These are phyloP conservation scores for Monopis laevigella DNA, from an alignment of 2,888 invertebrate genomes.

Conservation along the genomic window DNA sequence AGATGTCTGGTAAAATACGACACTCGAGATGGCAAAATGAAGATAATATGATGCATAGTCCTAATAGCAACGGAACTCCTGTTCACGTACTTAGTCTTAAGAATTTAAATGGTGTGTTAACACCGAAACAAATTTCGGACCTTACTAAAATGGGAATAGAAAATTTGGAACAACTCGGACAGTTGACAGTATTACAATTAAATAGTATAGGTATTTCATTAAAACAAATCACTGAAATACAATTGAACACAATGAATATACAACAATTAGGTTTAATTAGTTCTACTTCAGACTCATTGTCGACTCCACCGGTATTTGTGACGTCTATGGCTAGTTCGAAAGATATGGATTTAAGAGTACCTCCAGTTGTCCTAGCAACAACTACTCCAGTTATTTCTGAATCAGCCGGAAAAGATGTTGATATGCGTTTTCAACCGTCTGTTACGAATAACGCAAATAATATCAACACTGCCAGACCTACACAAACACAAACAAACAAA, in stretches of 20 bases:
- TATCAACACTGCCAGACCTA: constrained; percentile 21
- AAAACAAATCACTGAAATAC: constrained; percentile 70
- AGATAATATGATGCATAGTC: constrained; percentile 35
- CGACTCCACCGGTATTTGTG: constrained; percentile 30
- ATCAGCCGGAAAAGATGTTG: constrained; percentile 52
- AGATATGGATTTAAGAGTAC: constrained; percentile 58
- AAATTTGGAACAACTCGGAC: constrained; percentile 69
- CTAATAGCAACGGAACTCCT: not conserved
- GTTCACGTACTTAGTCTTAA: constrained; percentile 59
- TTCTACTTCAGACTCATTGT: constrained; percentile 30
- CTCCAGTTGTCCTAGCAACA: constrained; percentile 36
- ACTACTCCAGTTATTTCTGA: constrained; percentile 33
- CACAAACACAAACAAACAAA: constrained; percentile 33
- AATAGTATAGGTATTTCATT: constrained; percentile 69
- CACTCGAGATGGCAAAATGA: constrained; percentile 63
- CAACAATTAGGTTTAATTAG: constrained; percentile 62
- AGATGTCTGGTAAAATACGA: constrained; percentile 52
- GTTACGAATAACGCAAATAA: constrained; percentile 26
- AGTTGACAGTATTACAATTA: constrained; percentile 68
- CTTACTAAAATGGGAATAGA: constrained; percentile 68
- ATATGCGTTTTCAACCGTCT: constrained; percentile 55
- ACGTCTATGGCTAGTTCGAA: constrained; percentile 30
- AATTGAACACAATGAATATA: constrained; percentile 68
- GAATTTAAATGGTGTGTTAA: constrained; percentile 66
- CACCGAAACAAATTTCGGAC: constrained; percentile 66